A percentile compares a stretch with the other conserved stretches of the same genome.
These are phyloP conservation scores for Rhinichthys klamathensis DNA, from an alignment of 2,113 vertebrate genomes.

Conservation along the genomic window DNA sequence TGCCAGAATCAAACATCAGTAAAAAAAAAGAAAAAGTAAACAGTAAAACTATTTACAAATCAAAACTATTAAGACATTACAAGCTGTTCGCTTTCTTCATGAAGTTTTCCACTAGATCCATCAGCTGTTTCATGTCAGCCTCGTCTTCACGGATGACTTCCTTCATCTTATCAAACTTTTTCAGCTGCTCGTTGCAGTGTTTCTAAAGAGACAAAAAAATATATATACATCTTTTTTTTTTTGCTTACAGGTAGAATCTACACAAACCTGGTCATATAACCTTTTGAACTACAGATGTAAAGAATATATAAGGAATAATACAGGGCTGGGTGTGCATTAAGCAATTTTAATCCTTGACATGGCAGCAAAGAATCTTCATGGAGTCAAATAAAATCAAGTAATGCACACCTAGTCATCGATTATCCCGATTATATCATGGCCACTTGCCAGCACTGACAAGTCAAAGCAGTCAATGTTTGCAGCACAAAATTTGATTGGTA, in stretches of 20 bases:
- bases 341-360: too few relatives aligned
- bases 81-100: constrained; percentile 52
- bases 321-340: too few relatives aligned
- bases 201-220: constrained; percentile 63
- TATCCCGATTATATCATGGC: too few relatives aligned
- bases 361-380: too few relatives aligned
- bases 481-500: too few relatives aligned
- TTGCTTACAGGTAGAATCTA: neutral
- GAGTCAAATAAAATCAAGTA: too few relatives aligned
- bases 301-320: neutral
- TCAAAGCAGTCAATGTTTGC: too few relatives aligned
- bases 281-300: neutral
- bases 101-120: constrained; percentile 64
- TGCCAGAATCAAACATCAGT: constrained; percentile 3
- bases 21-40: neutral
- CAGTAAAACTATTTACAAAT: constrained; percentile 46
- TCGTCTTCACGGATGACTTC: constrained; percentile 70
- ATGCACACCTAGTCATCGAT: too few relatives aligned
- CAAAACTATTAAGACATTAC: neutral
- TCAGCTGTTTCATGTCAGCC: constrained; percentile 61
- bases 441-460: too few relatives aligned
- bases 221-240: neutral
- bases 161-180: constrained; percentile 63
- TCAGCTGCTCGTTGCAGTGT: constrained; percentile 65
- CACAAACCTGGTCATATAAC: too few relatives aligned